Base-by-base conservation (phyloP, 1,140 invertebrate genomes). In the Aphelinus atriplicis region DNA sequence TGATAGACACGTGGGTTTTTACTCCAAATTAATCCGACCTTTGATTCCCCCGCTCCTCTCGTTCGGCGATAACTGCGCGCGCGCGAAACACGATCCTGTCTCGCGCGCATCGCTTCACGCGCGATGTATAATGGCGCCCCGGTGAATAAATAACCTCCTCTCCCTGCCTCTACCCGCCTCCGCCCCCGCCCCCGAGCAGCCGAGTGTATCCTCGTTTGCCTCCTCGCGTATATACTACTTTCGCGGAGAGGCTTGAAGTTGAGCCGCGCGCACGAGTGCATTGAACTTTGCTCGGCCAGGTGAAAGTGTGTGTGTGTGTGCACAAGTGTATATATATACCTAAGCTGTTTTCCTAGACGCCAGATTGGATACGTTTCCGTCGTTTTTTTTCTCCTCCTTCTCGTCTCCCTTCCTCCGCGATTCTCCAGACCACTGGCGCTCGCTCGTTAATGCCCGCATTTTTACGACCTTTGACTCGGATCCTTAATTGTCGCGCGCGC, bases 221-320 rank as follows among this genome's bases (percentile, higher is more conserved):
- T 26, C 26, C 26, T 26, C 26, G 26, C 26, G 26, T 26, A 26
- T 26, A 26, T 26, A 26, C 26, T 26, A 26, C 26, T 26, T 26
- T 26, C 26, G 26, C 26, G 26, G 26, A 26, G 26, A 26, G 26
- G 26, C 26, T 26, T 26, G 26, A 26, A 26, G 26, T 26, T 26
- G 26, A 26, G 26, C 26, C 26, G 26, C 26, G 26, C 26, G 26
- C 69, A 50, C 62, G 78, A 79, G 81, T 80, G 65, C 81, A 80
- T 82, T 76, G 80, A 82, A 82, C 82, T 71, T 68, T 51, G 50
- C 43, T 42, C 58, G 43, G 72, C 69, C 79, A 79, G 81, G 82
- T 83, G 81, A 83, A 83, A 83, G 81, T 82, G 79, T 79, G 78
- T 74, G 51, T 53, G 26, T 26, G 26, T 26, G 26, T 26, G 26